Base-by-base conservation (phyloP, 2,113 vertebrate species). In the Lathamus discolor region DNA sequence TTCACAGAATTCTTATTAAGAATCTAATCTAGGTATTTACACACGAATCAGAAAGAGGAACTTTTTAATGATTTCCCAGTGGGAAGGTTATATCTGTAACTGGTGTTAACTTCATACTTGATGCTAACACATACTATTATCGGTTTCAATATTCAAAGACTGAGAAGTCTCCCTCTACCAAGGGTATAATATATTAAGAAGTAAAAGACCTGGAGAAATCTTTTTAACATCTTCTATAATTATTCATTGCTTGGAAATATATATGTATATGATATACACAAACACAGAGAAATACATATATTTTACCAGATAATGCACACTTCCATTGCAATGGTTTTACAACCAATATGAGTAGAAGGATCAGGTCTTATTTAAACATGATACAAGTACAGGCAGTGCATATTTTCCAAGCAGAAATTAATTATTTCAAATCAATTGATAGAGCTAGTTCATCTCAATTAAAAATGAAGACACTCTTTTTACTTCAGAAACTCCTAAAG, bases 1-100 rank as follows among this genome's bases (percentile, higher is more conserved):
- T 95, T 93, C 83, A 88, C 52, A 89, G 82, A 87, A 64, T 81
- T 89, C 95, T 95, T 93, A 86, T 92, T 70, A 93, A 83, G 66
- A 89, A 37, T 68, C 86, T 88, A 93, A 89, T 86, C 82, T 86
- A 90, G 57, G 92, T 92, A 90, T 91, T 91, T 95, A 93, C 55
- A 91, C 17, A 78, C 59, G 55, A 92, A 94, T 88, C 2, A 59
- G 90, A 95, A 81, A 94, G 59, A 84, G 64, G 35, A 96, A 82
- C 66, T 72, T 95, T 93, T 85, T 94, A 91, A 83, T 10, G 52
- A 86, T 63, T 92, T 35, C 81, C 31, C 43, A 93, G 51, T 1
- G 11, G 67, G 72, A 83, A 92, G 57, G 69, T 54, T 96, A 68
- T 72, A 86, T 88, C 94, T n/a, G 51, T 82, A 93, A 83, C 37